phyloP scores from a whole-genome alignment of 1,140 invertebrate species.

The Xylocopa sonorina region DNA sequence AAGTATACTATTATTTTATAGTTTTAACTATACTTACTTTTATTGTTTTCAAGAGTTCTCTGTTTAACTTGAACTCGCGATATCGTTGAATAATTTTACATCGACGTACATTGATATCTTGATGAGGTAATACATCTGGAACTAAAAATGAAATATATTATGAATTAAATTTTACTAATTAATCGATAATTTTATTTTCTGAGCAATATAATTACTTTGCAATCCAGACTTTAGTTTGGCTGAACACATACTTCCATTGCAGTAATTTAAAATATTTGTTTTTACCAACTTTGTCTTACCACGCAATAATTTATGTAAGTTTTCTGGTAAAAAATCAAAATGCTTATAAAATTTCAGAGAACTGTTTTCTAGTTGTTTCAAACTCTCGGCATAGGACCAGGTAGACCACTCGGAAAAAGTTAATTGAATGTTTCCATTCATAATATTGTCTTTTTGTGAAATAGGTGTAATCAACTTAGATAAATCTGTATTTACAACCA shows the following conservation, averaged over 20 bases:
- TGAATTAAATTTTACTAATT: background rate
- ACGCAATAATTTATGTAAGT: slow-evolving; percentile 51
- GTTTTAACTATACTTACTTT: slow-evolving; percentile 55
- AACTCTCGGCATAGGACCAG: slow-evolving; percentile 52
- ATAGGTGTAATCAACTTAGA: background rate
- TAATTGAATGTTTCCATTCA: background rate
- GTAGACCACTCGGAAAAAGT: slow-evolving; percentile 70
- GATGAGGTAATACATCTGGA: slow-evolving; percentile 44
- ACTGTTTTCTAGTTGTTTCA: background rate
- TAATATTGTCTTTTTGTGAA: background rate
- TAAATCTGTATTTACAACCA: background rate
- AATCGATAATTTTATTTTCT: background rate
- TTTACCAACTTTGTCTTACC: slow-evolving; percentile 48
- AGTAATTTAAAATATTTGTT: slow-evolving; percentile 23
- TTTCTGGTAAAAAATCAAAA: slow-evolving; percentile 53
- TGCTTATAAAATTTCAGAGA: slow-evolving; percentile 1
- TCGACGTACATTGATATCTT: slow-evolving; percentile 59
- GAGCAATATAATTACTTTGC: slow-evolving; percentile 6
- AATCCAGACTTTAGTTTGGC: slow-evolving; percentile 11
- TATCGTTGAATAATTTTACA: slow-evolving; percentile 52
- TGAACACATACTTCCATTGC: slow-evolving; percentile 27
- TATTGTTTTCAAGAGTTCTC: slow-evolving; percentile 57
- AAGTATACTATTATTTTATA: background rate
- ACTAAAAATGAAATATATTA: slow-evolving; percentile 17
- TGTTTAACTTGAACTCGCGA: slow-evolving; percentile 67